A percentile compares a stretch with the other conserved stretches of the same genome.
Evolutionary conservation across 1,140 invertebrate species (phyloP).

Genomic region (Anadara kagoshimensis): DNA sequence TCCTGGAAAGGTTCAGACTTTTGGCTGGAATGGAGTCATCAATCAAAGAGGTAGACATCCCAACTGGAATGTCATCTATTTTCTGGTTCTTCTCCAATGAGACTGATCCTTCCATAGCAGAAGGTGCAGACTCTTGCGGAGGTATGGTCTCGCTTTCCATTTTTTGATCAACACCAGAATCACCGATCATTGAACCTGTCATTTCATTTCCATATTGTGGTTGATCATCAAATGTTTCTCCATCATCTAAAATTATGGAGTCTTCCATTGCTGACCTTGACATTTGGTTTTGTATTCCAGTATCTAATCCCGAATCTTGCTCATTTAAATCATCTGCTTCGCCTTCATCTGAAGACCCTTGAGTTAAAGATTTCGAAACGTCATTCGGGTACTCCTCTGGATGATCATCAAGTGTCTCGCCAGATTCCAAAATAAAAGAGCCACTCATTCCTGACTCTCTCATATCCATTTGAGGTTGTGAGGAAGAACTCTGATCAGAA

Average conservation of each 20-base stretch:
- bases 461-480: neutral
- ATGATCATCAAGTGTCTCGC: conserved; percentile 28
- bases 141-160: no score
- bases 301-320: neutral
- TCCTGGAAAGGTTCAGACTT: no score
- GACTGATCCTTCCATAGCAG: no score
- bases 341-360: neutral
- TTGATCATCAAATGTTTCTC: conserved; percentile 4
- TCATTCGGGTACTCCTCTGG: neutral
- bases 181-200: conserved; percentile 54
- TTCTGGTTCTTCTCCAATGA: no score
- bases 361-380: conserved; percentile 6
- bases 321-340: neutral
- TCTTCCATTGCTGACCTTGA: conserved; percentile 11
- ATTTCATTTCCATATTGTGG: no score
- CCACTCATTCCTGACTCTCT: conserved; percentile 22
- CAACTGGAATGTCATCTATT: no score
- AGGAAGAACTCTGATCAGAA: no score
- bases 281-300: no score
- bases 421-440: conserved; percentile 22
- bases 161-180: no score
- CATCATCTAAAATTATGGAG: conserved; percentile 21
- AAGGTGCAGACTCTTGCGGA: no score
- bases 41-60: no score
- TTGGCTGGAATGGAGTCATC: no score